Evolutionary conservation across 2,888 invertebrate species (phyloP).

Genomic region (Chironomus tentans): DNA sequence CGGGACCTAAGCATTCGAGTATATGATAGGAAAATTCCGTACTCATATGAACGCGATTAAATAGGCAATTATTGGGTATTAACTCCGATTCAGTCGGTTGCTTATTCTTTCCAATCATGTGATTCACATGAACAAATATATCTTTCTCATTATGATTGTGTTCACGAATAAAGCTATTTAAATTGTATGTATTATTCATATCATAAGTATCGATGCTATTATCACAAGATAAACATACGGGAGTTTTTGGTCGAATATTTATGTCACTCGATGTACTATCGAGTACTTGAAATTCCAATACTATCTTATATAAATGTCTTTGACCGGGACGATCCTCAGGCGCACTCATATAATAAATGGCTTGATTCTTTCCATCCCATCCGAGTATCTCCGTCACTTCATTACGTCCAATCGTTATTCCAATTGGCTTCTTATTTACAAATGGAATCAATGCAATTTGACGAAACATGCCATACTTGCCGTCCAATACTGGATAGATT

Average conservation of each 20-base stretch:
- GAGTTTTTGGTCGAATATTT: conserved; percentile 38
- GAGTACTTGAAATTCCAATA: conserved; percentile 43
- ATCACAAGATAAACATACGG: conserved; percentile 42
- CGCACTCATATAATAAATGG: conserved; percentile 74
- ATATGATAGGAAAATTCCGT: conserved; percentile 52
- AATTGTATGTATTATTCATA: conserved; percentile 11
- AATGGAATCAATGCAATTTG: conserved; percentile 20
- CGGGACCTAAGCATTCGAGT: conserved; percentile 73
- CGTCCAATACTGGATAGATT: conserved; percentile 48
- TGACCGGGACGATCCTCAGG: conserved; percentile 68
- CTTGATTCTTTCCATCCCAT: conserved; percentile 63
- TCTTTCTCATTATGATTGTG: conserved; percentile 26
- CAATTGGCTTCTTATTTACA: conserved; percentile 35
- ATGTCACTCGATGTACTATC: conserved; percentile 33
- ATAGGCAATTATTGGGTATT: conserved; percentile 50
- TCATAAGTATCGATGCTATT: conserved; percentile 35
- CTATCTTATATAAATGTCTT: conserved; percentile 70
- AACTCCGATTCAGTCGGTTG: conserved; percentile 35
- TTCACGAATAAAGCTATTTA: conserved; percentile 17
- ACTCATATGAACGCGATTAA: conserved; percentile 59
- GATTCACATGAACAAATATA: conserved; percentile 32
- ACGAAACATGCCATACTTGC: conserved; percentile 45
- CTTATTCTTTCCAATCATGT: conserved; percentile 37
- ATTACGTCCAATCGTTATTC: conserved; percentile 63
- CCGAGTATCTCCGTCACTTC: conserved; percentile 65